A percentile compares a stretch with the other conserved stretches of the same genome.
Evolutionary conservation across 2,797 vertebrate genomes (phyloP).

Genomic region (Poeciliopsis turneri): DNA sequence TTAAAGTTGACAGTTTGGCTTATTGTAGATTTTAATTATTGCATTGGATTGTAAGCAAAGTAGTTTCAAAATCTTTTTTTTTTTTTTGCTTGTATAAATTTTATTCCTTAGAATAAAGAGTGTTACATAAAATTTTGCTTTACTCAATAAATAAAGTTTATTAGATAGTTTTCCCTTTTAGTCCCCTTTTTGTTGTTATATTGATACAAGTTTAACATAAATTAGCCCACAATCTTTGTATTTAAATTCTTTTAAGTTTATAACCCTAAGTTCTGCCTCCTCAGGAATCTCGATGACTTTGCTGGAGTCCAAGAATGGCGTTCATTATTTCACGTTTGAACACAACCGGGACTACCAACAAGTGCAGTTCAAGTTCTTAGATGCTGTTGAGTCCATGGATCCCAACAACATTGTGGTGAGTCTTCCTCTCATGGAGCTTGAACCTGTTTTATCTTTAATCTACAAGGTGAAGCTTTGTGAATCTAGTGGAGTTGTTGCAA

Average conservation of each 20-base stretch:
- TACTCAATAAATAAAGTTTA: too few species aligned
- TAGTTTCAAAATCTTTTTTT: not conserved
- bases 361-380: slow-evolving; percentile 94
- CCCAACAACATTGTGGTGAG: slow-evolving; percentile 96
- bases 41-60: not conserved
- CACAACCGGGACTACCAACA: slow-evolving; percentile 96
- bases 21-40: not conserved
- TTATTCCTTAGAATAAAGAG: not conserved
- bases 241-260: not conserved
- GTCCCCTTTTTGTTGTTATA: not conserved
- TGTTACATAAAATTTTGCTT: not conserved
- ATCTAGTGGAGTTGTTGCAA: not conserved
- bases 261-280: slow-evolving; percentile 1
- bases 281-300: slow-evolving; percentile 92
- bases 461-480: not conserved
- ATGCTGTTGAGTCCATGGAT: slow-evolving; percentile 96
- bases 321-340: slow-evolving; percentile 91
- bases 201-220: not conserved
- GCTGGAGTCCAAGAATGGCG: slow-evolving; percentile 85
- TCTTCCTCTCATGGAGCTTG: not conserved
- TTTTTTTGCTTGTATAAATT: not conserved
- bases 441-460: not conserved
- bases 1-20: not conserved
- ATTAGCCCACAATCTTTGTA: not conserved
- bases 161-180: not conserved